phyloP scores from a whole-genome alignment of 2,888 invertebrate species.

The Anagyrus pseudococci region DNA sequence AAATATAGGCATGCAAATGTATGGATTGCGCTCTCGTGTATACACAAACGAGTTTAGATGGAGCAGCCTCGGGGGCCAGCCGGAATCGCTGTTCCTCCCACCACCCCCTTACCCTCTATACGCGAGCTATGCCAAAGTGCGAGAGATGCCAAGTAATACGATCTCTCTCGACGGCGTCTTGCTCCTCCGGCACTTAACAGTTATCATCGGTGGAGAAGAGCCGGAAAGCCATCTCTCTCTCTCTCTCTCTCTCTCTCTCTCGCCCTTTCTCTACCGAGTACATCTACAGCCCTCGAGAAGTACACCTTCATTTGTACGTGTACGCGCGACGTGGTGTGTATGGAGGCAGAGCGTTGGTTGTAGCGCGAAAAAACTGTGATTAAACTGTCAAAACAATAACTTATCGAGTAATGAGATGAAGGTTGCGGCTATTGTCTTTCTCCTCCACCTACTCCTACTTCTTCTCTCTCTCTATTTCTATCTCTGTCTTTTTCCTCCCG shows the following conservation, averaged over 20 bases:
- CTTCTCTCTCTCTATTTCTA: not conserved
- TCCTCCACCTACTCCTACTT: not conserved
- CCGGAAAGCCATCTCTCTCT: not conserved
- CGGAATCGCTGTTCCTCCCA: not conserved
- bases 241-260: too few species aligned
- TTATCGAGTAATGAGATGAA: slow-evolving; percentile 24
- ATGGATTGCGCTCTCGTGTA: not conserved
- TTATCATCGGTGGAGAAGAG: slow-evolving; percentile 12
- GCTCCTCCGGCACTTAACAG: slow-evolving; percentile 6
- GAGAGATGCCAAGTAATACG: slow-evolving; percentile 12
- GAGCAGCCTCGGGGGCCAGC: not conserved
- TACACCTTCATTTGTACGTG: too few species aligned
- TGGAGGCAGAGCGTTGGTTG: not conserved
- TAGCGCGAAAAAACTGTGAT: slow-evolving; percentile 22
- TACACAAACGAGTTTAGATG: slow-evolving; percentile 8
- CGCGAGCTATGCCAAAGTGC: slow-evolving; percentile 11
- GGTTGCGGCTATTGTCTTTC: slow-evolving; percentile 13
- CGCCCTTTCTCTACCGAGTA: too few species aligned
- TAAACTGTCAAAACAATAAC: slow-evolving; percentile 32
- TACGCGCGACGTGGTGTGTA: too few species aligned
- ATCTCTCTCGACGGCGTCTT: slow-evolving; percentile 3
- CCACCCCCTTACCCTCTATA: not conserved
- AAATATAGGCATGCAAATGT: too few species aligned
- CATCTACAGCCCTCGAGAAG: too few species aligned
- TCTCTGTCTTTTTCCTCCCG: not conserved